A percentile compares a stretch with the other conserved stretches of the same genome.
phyloP scores from a whole-genome alignment of 2,113 vertebrate species.

The Ictalurus furcatus region DNA sequence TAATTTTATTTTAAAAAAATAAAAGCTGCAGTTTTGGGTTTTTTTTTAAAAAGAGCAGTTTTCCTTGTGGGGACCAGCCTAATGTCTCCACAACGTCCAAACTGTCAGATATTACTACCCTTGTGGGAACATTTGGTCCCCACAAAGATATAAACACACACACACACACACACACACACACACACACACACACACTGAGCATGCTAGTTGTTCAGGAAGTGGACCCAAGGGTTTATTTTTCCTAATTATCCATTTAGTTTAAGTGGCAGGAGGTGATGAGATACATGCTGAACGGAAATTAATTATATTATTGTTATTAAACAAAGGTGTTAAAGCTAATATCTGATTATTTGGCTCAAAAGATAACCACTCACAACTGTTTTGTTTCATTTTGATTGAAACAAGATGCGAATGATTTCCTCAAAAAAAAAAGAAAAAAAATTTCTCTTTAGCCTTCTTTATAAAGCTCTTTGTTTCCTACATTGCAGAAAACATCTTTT shows the following conservation, averaged over 20 bases:
- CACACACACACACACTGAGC: conserved; percentile 24
- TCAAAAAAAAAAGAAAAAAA: neutral
- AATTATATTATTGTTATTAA: conserved; percentile 47
- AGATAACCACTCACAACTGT: conserved; percentile 35
- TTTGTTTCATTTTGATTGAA: conserved; percentile 42
- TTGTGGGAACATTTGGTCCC: neutral
- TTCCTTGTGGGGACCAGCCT: neutral
- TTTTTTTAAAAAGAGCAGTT: neutral
- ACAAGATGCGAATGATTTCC: conserved; percentile 35
- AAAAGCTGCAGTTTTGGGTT: neutral
- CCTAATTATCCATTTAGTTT: conserved; percentile 51
- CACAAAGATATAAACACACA: conserved; percentile 10
- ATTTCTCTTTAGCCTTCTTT: neutral
- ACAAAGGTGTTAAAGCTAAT: conserved; percentile 46
- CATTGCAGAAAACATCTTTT: neutral
- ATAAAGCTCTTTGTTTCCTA: neutral
- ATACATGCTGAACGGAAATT: conserved; percentile 27
- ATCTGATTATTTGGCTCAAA: conserved; percentile 40
- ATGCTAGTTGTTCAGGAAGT: conserved; percentile 38
- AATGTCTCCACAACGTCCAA: neutral
- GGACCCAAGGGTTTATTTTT: conserved; percentile 52
- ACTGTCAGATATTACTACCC: neutral
- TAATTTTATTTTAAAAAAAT: too few relatives aligned
- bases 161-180: neutral
- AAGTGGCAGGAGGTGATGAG: conserved; percentile 45